phyloP scores from a whole-genome alignment of 2,113 vertebrate species.

The Tragelaphus imberbis region DNA sequence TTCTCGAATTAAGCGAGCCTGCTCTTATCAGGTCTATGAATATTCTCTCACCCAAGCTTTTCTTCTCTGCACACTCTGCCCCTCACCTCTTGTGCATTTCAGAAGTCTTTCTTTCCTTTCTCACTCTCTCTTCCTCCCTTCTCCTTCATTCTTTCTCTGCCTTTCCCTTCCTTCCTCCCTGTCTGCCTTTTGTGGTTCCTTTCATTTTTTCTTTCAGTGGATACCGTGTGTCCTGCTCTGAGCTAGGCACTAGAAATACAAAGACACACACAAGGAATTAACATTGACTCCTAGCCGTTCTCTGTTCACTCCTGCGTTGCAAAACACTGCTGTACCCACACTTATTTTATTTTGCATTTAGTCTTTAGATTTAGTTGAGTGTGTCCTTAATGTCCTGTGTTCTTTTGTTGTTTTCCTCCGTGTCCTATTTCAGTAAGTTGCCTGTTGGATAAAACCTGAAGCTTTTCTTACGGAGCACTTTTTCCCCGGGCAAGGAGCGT shows the following conservation, averaged over 20 bases:
- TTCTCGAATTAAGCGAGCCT: neutral
- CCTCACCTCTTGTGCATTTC: neutral
- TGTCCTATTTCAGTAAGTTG: constrained; percentile 26
- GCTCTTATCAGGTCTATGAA: neutral
- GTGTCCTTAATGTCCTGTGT: neutral
- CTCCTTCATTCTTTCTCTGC: accelerated
- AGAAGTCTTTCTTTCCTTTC: neutral
- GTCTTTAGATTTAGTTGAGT: neutral
- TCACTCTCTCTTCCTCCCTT: neutral
- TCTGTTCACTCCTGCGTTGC: neutral
- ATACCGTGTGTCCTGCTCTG: neutral
- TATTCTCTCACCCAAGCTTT: neutral
- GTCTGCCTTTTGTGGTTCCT: neutral
- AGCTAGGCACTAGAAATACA: neutral
- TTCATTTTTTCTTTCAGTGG: neutral
- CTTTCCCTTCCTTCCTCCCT: accelerated
- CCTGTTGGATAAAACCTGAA: neutral
- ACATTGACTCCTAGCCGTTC: neutral
- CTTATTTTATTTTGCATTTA: neutral
- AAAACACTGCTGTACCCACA: neutral
- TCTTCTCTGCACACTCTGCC: neutral
- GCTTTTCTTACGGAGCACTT: neutral
- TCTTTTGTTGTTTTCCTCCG: neutral
- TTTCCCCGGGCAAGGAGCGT: neutral
- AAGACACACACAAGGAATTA: neutral